Evolutionary conservation across 2,113 vertebrate genomes (phyloP), one percentile per base, ranked within the genome.

Genomic region (Etheostoma cragini): DNA sequence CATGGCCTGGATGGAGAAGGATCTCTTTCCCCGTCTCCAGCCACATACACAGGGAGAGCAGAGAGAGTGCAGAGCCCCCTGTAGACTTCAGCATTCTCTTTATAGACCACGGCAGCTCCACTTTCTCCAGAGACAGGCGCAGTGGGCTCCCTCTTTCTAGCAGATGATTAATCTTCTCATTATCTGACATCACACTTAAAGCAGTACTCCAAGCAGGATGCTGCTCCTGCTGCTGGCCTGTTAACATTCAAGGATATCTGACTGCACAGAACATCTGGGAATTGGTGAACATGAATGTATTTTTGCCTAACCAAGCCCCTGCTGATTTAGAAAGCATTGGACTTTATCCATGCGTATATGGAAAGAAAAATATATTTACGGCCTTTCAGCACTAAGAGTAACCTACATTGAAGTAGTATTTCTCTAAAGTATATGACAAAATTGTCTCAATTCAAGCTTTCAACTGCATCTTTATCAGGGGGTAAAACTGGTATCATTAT

Each of bases 151-250:
- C 83, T 88, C 83, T 87, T 86, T 91, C 89, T 24, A 84, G 69
- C 81, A 72, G 79, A 89, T 90, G 83, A 92, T 93, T 93, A 89
- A 93, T 94, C 89, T 92, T 90, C 88, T 94, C 87, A 92, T 95
- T 93, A 93, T 82, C 74, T 89, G 83, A 88, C 81, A 92, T 86
- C 81, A 75, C 87, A 86, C 80, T 88, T 84, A 88, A 88, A 89
- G 85, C 79, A 72, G 70, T 38, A 30, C 84, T 85, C 84, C 76
- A 84, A 82, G 83, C 74, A 45, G 47, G 56, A 66, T 75, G 68
- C 42, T 63, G 24, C 68, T 83, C 17, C 70, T 71, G 45, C 74
- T 61, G 49, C n/a, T 46, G 24, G 16, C 24, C 30, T 45, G 22
- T 14, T 65, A 33, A 75, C 61, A 80, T 56, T 38, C 30, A 7